Evolutionary conservation across 2,113 vertebrate species (phyloP).

Genomic region (Platysternon megacephalum): DNA sequence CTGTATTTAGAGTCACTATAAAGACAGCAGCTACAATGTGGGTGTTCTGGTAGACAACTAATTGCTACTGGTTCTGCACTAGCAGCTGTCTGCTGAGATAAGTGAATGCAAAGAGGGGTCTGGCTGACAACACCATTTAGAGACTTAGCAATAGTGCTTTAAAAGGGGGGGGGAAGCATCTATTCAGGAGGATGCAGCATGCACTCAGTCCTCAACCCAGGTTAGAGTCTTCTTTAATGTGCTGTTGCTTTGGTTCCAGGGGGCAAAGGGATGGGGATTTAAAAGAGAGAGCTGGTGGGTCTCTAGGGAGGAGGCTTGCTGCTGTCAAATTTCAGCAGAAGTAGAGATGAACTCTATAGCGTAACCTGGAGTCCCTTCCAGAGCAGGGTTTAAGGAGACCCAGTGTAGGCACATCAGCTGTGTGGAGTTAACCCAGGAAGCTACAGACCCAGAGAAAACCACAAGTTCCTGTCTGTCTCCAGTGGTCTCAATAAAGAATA

Average conservation of each 20-base stretch:
- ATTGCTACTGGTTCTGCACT: background rate
- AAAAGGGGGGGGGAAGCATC: background rate
- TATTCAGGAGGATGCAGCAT: background rate
- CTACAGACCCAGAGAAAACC: background rate
- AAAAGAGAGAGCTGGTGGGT: no score
- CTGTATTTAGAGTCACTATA: background rate
- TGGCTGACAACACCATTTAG: background rate
- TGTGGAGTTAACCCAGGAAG: no score
- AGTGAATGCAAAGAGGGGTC: background rate
- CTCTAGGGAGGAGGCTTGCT: background rate
- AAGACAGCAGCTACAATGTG: background rate
- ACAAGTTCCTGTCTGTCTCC: background rate
- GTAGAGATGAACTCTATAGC: background rate
- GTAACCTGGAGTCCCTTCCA: background rate
- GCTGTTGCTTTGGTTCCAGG: background rate
- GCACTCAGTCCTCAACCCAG: background rate
- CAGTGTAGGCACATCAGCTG: no score
- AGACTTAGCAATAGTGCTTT: background rate
- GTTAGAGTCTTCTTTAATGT: background rate
- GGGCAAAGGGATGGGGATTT: background rate
- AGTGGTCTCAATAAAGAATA: background rate
- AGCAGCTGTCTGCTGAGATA: background rate
- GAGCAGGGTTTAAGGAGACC: no score
- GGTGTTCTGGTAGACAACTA: background rate
- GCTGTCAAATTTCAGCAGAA: background rate